Conservation (phyloP, 2,888 invertebrate genomes). For the Polyploca ridens region DNA sequence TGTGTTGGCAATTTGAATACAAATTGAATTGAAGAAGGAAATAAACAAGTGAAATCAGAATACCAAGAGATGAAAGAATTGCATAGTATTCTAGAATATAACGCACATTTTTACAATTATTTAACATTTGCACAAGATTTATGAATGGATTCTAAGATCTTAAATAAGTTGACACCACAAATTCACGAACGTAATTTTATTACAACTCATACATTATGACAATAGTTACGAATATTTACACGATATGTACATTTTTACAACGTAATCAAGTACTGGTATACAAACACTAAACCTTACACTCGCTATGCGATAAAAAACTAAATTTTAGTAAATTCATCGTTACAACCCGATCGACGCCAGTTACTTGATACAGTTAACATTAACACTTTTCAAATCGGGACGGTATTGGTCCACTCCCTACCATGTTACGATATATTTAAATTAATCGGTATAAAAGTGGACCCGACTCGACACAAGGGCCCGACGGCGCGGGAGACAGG, state of each 20-base stretch:
- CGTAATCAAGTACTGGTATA: conserved; percentile 60
- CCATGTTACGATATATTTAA: conserved; percentile 23
- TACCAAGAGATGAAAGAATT: not conserved
- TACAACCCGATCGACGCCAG: conserved; percentile 63
- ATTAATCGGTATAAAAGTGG: conserved; percentile 30
- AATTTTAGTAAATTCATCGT: conserved; percentile 80
- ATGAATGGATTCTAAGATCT: not conserved
- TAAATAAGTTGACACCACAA: conserved; percentile 29
- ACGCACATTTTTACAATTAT: not conserved
- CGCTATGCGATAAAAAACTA: conserved; percentile 73
- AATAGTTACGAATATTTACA: conserved; percentile 76
- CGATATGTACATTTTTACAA: conserved; percentile 82
- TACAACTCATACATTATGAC: conserved; percentile 73
- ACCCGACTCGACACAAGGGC: conserved; percentile 18
- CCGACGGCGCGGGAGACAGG: conserved; percentile 56
- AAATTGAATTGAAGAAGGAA: not conserved
- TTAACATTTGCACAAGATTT: not conserved
- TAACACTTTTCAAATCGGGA: conserved; percentile 34
- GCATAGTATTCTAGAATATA: too few species aligned
- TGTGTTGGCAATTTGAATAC: not conserved
- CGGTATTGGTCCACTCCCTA: conserved; percentile 33
- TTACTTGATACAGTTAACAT: conserved; percentile 40
- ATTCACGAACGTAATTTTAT: conserved; percentile 70
- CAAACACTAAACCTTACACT: conserved; percentile 65
- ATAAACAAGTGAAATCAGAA: not conserved